Base-by-base conservation (phyloP, 2,888 invertebrate genomes). In the Chloromyia formosa region DNA sequence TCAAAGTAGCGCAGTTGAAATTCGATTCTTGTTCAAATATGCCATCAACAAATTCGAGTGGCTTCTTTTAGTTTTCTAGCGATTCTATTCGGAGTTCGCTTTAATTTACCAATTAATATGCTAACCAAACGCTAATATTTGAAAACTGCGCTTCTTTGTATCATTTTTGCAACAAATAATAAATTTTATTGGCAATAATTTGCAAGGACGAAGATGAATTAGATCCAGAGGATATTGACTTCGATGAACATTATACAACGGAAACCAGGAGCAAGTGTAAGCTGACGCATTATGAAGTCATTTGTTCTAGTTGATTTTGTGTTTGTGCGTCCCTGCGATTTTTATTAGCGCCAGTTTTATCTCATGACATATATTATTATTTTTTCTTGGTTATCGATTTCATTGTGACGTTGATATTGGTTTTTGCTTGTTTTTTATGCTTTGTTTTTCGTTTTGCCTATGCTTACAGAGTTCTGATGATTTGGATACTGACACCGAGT, bases 191-290 rank as follows among this genome's bases (percentile, higher is more conserved):
- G 49, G 1, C 49, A 49, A 49, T 42, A 64, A 40, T 35, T 35
- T 35, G 27, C 27, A 83, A 93, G 92, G 93, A 93, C 77, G 95
- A 95, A 82, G 94, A 94, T 84, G 95, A 95, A 80, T 86, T 94
- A 77, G 94, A 95, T 83, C 94, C 94, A 0, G 95, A 95, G 82
- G 95, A 95, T 81, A 93, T 95, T 64, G 94, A 94, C 81, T 87
- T 94, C 74, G 94, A 95, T 81, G 94, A 94, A 83, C 93, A 94
- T 81, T 94, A 94, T 85, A 94, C 94, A 0, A 86, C 93, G 81
- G 95, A 96, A 84, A 95, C 94, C 0, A 90, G 94, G 80, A 96
- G 95, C 87, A 95, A 95, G 90, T 96, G 94, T 94, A 89, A 91
- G 92, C 35, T 45, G 45, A 35, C 27, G 22, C 42, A 35, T 23